Conservation (phyloP, 2,113 vertebrate genomes). For the Miniopterus natalensis region DNA sequence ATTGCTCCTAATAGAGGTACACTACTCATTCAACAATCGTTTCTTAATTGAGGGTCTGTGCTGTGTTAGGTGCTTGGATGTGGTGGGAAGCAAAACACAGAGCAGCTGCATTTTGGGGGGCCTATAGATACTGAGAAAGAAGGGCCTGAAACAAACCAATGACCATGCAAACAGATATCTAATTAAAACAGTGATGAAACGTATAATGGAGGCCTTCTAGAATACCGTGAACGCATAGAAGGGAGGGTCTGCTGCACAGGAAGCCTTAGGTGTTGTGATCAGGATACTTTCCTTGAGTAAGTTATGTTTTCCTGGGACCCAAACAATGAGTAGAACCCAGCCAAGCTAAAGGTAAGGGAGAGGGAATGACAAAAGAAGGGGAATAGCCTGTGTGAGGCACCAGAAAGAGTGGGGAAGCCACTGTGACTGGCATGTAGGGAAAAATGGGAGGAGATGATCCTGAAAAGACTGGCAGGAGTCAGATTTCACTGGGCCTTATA, state of each 20-base stretch:
- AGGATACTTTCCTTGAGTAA: background rate
- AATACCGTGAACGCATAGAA: background rate
- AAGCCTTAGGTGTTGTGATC: background rate
- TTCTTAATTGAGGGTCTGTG: background rate
- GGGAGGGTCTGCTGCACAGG: background rate
- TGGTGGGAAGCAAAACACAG: background rate
- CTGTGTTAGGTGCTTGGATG: background rate
- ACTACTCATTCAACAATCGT: no score
- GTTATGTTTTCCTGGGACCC: background rate
- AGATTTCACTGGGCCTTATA: no score
- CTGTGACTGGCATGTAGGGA: no score
- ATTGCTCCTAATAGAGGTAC: background rate
- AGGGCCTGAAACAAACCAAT: background rate
- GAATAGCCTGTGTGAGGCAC: no score
- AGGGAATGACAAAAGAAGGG: background rate
- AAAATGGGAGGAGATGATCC: background rate
- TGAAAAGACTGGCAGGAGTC: background rate
- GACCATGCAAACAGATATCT: no score
- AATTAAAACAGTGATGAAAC: background rate
- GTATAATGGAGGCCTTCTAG: background rate
- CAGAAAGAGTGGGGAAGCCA: background rate
- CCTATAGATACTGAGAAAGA: background rate
- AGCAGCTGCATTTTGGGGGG: background rate
- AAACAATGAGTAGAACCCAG: background rate
- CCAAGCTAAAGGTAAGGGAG: no score